phyloP scores from a whole-genome alignment of 2,113 vertebrate genomes.

The Otocyon megalotis region DNA sequence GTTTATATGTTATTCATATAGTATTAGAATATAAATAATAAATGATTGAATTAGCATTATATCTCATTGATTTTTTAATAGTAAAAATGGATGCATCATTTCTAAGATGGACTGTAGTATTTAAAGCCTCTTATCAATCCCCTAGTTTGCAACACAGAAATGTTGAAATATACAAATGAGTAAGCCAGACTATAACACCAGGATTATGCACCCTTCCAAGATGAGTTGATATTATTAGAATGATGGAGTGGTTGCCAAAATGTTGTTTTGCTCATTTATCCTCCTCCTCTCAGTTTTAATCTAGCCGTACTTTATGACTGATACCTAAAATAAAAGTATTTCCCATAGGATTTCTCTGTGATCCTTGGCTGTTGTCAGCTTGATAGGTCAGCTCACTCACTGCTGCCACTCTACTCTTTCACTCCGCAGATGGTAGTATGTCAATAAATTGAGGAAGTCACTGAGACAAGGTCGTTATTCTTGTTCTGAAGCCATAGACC shows the following conservation, averaged over 20 bases:
- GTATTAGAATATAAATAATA: background rate
- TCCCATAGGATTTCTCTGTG: background rate
- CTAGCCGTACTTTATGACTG: background rate
- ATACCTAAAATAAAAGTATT: background rate
- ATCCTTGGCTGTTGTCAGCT: background rate
- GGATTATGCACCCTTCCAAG: background rate
- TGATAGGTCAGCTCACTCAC: background rate
- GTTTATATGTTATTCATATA: background rate
- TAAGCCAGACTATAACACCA: background rate
- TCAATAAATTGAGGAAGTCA: background rate
- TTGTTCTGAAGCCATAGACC: background rate
- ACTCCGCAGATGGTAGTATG: background rate
- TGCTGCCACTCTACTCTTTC: background rate
- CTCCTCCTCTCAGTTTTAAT: background rate
- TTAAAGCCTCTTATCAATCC: conserved; percentile 1
- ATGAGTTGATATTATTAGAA: background rate
- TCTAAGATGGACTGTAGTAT: background rate
- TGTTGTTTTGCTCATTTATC: background rate
- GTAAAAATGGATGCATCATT: background rate
- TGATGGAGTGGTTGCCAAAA: background rate
- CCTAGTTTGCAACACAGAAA: background rate
- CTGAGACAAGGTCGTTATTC: background rate
- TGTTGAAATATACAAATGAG: background rate
- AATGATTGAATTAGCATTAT: conserved; percentile 14
- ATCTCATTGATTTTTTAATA: background rate